Evolutionary conservation across 53 echinoderm and acorn worm genomes (phyloP), one percentile per base, ranked within the genome.

Genomic region (Temnopleurus reevesii): DNA sequence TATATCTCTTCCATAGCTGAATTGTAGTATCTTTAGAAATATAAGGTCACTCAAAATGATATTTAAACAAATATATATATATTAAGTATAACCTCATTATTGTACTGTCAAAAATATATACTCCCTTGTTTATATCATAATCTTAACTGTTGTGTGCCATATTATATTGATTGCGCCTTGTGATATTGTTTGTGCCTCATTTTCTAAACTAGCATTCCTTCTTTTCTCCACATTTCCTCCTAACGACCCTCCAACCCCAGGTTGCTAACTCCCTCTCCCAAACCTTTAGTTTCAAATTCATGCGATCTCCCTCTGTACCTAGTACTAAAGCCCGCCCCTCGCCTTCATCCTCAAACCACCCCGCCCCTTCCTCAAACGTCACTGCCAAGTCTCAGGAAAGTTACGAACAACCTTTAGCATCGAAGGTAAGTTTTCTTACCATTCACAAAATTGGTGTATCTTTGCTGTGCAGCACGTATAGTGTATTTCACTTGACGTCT

Each of bases 231-330:
- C 71, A 51, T 53, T 66, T 46, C 53, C 35, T 31, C 33, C 35
- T 51, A 21, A 31, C 12, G 18, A 2, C 53, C 63, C 82, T 84
- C 55, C 55, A 45, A 19, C 89, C 55, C 36, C 91, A 94, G 94
- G 90, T 91, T 57, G 64, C 91, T 65, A 86, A 86, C 65, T 91
- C 94, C 61, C 63, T 94, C 35, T 86, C 91, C 86, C 89, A 91
- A 86, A 91, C 94, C 46, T 60, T 53, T 86, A 91, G 91, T 55
- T 91, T 89, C 76, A 91, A 90, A 87, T 94, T 94, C 41, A 86
- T 90, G 92, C 77, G 89, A 57, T 87, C 88, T 8, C 88, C 88
- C 54, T 29, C 59, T 86, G 86, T 49, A 43, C 27, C 86, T 1
- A 2, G 35, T 31, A 8, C 86, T 24, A 86, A 86, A 24, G 26